phyloP scores from a whole-genome alignment of 2,797 vertebrate genomes.

The Hemibagrus guttatus region DNA sequence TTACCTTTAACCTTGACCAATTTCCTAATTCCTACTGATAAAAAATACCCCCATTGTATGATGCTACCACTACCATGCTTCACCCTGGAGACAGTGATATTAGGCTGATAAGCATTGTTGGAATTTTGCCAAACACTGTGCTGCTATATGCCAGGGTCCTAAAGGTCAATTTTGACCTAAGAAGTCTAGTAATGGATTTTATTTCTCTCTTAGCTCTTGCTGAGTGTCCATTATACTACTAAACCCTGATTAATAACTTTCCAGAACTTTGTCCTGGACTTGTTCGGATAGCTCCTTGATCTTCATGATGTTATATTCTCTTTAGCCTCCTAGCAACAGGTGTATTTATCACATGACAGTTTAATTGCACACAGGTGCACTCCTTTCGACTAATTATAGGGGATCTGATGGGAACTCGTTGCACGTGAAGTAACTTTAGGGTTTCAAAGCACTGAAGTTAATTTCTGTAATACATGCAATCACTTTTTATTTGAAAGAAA shows the following conservation, averaged over 20 bases:
- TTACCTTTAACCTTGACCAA: neutral
- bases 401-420: neutral
- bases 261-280: too few species aligned
- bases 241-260: neutral
- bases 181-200: neutral
- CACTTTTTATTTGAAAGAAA: neutral
- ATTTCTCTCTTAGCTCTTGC: neutral
- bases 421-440: neutral
- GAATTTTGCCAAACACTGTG: neutral
- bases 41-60: neutral
- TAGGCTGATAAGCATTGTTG: neutral
- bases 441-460: neutral
- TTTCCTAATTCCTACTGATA: neutral
- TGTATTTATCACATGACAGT: neutral
- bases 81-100: neutral
- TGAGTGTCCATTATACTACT: neutral
- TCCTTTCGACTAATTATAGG: neutral
- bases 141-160: neutral
- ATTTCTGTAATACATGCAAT: neutral
- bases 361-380: constrained; percentile 7
- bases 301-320: neutral
- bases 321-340: neutral
- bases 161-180: neutral
- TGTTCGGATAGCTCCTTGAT: too few species aligned
- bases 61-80: neutral